Evolutionary conservation across 2,113 vertebrate genomes (phyloP), one percentile per base, ranked within the genome.

Genomic region (Heliornis fulica): DNA sequence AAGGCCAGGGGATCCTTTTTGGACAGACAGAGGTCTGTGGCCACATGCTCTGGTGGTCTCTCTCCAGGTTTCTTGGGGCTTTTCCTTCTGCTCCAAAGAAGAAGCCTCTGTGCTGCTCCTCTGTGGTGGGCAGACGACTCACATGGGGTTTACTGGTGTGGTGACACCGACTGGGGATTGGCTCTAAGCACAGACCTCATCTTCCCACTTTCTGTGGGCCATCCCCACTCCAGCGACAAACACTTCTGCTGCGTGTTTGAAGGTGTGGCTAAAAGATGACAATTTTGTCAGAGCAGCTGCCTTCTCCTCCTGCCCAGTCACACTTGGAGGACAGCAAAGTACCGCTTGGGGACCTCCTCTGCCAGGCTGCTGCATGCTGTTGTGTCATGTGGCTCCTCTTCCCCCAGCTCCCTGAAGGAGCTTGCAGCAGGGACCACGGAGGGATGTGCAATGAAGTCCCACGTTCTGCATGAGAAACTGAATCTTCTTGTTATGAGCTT

Each of bases 181-280:
- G 32, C 51, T 64, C 65, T 22, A 11, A 19, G 29, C 3, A 2
- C 61, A 82, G 70, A 59, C 51, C 43, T 81, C 0, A 0, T 50
- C 72, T 31, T 31, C 57, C 50, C 2, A 0, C 70, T 34, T 43
- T 46, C 53, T 40, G 3, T 1, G 4, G 38, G 28, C 69, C 36
- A 10, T 34, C 40, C 72, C 63, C 9, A 0, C 59, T 11, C n/a
- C 0, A 0, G 6, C 2, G 2, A 6, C 64, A 43, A 45, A n/a
- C n/a, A 1, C 36, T 53, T 34, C 0, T 22, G 50, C 7, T n/a
- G 75, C 17, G 0, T 0, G 5, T 38, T 19, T 21, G 45, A n/a
- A 43, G 72, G 41, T 10, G n/a, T 56, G 12, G 46, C 25, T 8
- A 7, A 41, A 60, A 61, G 60, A 19, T 4, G 36, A 43, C 6